phyloP scores from a whole-genome alignment of 2,113 vertebrate species.

The Glaucidium brasilianum region DNA sequence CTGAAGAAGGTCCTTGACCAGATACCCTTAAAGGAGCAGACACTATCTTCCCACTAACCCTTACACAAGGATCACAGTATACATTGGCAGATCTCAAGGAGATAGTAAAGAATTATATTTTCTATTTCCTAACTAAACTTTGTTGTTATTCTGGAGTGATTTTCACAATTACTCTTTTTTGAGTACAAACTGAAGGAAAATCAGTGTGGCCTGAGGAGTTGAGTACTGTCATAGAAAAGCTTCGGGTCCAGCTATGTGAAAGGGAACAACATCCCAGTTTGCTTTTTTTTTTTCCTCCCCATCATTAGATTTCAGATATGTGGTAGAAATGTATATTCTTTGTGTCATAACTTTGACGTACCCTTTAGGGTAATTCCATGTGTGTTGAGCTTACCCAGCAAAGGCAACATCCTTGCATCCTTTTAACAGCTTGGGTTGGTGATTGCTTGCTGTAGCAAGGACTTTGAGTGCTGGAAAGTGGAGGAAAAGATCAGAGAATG shows the following conservation, averaged over 20 bases:
- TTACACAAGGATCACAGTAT: not conserved
- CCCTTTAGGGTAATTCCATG: not conserved
- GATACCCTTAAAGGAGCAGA: not conserved
- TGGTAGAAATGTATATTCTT: not conserved
- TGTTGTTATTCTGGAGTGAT: not conserved
- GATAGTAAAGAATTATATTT: not conserved
- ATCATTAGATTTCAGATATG: not conserved
- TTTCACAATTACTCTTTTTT: not conserved
- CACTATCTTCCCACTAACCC: not conserved
- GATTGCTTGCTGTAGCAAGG: not conserved
- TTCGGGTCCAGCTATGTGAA: not conserved
- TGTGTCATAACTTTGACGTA: not conserved
- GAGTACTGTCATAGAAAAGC: not conserved
- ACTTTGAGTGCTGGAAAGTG: not conserved
- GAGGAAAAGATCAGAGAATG: not conserved
- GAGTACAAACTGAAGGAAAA: not conserved
- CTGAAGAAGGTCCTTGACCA: not conserved
- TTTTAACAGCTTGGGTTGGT: not conserved
- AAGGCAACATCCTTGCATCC: not conserved
- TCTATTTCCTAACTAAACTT: not conserved
- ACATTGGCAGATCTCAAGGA: not conserved
- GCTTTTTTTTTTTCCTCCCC: too few relatives aligned
- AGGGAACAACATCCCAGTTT: not conserved
- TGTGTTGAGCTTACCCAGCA: not conserved
- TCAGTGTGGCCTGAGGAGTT: not conserved